Base-by-base conservation (phyloP, 1,140 invertebrate species). In the Bradysia coprophila region DNA sequence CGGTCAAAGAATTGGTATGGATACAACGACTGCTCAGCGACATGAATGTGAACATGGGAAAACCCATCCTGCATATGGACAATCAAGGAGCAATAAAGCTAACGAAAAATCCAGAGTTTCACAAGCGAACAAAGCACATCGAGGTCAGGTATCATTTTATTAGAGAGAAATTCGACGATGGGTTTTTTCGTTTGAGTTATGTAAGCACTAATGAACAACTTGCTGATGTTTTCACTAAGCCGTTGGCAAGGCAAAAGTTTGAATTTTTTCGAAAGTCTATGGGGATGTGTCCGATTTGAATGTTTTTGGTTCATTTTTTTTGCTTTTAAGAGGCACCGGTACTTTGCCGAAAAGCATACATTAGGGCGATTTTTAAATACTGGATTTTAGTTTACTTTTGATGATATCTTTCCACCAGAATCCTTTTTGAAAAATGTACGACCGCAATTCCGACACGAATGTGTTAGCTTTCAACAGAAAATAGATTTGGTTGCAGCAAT, bases 1-100 rank as follows among this genome's bases (percentile, higher is more conserved):
- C 46, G n/a, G 40, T 49, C 9, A 56, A 56, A 45, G 49, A 60
- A 38, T 32, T 40, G n/a, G 33, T 16, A 9, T 36, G 33, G 33
- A 54, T 43, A 19, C 21, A 37, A 24, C 20, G 8, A 3, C 11
- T 43, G 2, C 36, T 42, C 4, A 20, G 36, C 5, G 33, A 36
- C 6, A n/a, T 36, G n/a, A 10, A 9, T 11, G 5, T 16, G n/a
- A 22, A 21, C 19, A 11, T 8, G 5, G 23, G 22, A 3, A 39
- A 3, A 2, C 21, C 24, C 9, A 19, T 34, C 11, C 42, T 51
- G 4, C 45, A 31, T 42, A 44, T 47, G 24, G 24, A 28, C 13
- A 28, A 28, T 13, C 24, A 28, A 13, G 13, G 24, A 8, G 24
- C 24, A 8, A 28, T 28, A 8, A 13, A 6, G 6, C 6, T 28